Evolutionary conservation across 2,113 vertebrate genomes (phyloP).

Genomic region (Candoia aspera): DNA sequence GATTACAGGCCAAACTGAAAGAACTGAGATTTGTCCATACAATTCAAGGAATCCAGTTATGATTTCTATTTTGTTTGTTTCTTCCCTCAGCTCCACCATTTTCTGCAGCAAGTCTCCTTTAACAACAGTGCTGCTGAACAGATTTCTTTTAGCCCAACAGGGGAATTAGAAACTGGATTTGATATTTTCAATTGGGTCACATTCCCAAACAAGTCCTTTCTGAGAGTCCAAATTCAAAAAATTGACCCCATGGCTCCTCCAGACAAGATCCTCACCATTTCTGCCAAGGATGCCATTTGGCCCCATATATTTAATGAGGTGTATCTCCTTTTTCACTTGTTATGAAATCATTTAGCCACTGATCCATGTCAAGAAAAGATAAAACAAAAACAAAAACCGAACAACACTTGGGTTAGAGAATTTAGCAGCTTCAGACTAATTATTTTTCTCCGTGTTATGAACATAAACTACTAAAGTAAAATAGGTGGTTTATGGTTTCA

Average conservation of each 20-base stretch:
- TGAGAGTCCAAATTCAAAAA: background rate
- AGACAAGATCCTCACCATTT: background rate
- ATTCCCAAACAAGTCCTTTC: background rate
- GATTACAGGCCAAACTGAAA: background rate
- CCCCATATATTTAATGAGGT: background rate
- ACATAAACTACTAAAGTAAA: no score
- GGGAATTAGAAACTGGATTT: background rate
- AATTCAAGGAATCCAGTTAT: background rate
- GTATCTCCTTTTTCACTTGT: background rate
- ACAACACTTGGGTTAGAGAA: background rate
- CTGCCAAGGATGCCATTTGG: background rate
- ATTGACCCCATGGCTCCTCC: background rate
- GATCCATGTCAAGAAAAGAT: background rate
- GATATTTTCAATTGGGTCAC: background rate
- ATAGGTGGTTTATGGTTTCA: no score
- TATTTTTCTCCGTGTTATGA: no score
- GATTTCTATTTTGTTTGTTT: background rate
- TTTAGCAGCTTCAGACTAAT: background rate
- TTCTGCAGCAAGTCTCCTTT: background rate
- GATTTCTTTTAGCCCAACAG: background rate
- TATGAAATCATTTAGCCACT: background rate
- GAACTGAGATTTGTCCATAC: background rate
- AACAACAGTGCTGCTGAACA: background rate
- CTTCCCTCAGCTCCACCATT: background rate
- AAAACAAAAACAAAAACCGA: background rate